Base-by-base conservation (phyloP, 2,888 invertebrate genomes). In the Microctonus aethiopoides region DNA sequence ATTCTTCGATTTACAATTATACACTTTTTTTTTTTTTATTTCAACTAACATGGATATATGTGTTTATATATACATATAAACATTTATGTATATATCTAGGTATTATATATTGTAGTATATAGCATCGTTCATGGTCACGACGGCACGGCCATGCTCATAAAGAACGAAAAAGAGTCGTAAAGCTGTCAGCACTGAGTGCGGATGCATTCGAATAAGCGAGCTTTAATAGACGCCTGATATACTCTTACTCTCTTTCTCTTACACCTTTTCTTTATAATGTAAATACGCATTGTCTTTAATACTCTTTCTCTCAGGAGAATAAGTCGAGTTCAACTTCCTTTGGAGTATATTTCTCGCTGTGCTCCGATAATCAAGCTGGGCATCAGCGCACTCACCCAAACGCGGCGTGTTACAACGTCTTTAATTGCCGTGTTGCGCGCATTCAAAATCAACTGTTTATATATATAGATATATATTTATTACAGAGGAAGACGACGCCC, bases 351-450 rank as follows among this genome's bases (percentile, higher is more conserved):
- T 36, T 65, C 65, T 64, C 51, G 60, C 41, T 26, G 34, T 59
- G 71, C 73, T 73, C 74, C 70, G 74, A 76, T 74, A 76, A 76
- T 73, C 72, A 74, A 46, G 46, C 16, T 46, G 16, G 46, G 46
- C 46, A 46, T 46, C 46, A 46, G 46, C 46, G 16, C 46, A n/a
- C 46, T 46, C 46, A 20, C 16, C 46, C 46, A 46, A 46, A 46
- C 46, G 46, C 46, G 16, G 16, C 16, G 46, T 46, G 46, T 46
- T 46, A 46, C 69, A 74, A 72, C 70, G 60, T 61, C 65, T 73
- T 69, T 75, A 73, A 75, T 75, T 75, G 70, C 62, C 64, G 36
- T 65, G 68, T 51, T 57, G 67, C n/a, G n/a, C 66, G 63, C 60
- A 68, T 65, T 61, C 66, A 61, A 54, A 64, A 65, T 65, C 71